Evolutionary conservation across 2,888 invertebrate genomes (phyloP).

Genomic region (Drosophila pegasa): DNA sequence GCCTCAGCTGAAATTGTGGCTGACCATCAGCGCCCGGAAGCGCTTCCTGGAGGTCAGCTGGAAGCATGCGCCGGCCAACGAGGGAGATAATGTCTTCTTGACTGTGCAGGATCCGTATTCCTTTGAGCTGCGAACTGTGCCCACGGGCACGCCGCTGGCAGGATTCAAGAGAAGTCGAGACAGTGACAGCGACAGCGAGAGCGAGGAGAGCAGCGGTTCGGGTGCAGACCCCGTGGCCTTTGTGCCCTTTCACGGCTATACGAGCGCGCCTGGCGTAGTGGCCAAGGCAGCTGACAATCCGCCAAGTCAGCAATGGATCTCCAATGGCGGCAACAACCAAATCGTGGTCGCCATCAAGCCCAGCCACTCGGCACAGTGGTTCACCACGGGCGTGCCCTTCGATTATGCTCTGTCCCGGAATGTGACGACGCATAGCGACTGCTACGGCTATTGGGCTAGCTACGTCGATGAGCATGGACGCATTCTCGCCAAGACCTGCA

Average conservation of each 20-base stretch:
- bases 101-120: constrained; percentile 79
- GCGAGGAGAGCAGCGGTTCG: constrained; percentile 62
- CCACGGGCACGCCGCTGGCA: constrained; percentile 69
- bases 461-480: constrained; percentile 80
- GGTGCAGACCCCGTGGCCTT: constrained; percentile 45
- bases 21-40: constrained; percentile 83
- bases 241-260: constrained; percentile 60
- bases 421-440: constrained; percentile 74
- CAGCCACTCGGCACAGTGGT: constrained; percentile 77
- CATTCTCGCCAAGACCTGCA: constrained; percentile 85
- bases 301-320: constrained; percentile 73
- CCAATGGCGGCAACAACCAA: constrained; percentile 74
- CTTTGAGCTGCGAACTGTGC: constrained; percentile 71
- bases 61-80: constrained; percentile 78
- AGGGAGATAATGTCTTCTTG: constrained; percentile 80
- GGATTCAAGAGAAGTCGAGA: constrained; percentile 31
- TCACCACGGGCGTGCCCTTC: constrained; percentile 83
- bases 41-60: constrained; percentile 84
- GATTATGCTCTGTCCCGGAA: constrained; percentile 79
- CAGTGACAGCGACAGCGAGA: constrained; percentile 28
- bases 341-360: constrained; percentile 81
- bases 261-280: constrained; percentile 27
- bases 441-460: constrained; percentile 85
- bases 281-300: not conserved
- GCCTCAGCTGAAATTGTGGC: constrained; percentile 68